A percentile compares a stretch with the other conserved stretches of the same genome.
Evolutionary conservation across 2,113 vertebrate genomes (phyloP).

Genomic region (Podilymbus podiceps): DNA sequence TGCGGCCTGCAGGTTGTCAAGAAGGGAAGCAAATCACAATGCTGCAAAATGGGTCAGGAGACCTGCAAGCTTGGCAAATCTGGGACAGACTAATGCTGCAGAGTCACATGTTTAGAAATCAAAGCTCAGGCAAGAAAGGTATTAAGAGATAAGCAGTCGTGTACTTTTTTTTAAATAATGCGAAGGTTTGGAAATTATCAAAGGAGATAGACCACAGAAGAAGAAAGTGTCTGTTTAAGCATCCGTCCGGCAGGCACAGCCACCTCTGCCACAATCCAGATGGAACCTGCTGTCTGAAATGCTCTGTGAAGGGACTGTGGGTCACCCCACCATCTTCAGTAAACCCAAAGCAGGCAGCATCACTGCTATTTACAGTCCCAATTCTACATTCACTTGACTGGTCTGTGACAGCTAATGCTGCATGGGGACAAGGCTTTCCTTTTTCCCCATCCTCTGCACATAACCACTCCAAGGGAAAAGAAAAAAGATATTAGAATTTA

Average conservation of each 20-base stretch:
- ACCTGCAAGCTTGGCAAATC: constrained; percentile 60
- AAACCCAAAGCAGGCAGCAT: background rate
- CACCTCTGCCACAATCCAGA: background rate
- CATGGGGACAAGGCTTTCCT: background rate
- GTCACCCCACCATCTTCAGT: background rate
- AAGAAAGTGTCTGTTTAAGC: background rate
- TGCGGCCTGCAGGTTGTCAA: background rate
- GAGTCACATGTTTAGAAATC: constrained; percentile 46
- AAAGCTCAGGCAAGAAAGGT: constrained; percentile 39
- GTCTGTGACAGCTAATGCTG: background rate
- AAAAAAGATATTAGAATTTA: background rate
- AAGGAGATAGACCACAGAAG: background rate
- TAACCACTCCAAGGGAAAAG: background rate
- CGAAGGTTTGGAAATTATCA: background rate
- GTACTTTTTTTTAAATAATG: background rate
- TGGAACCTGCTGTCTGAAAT: background rate
- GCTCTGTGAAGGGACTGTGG: background rate
- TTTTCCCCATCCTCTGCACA: background rate
- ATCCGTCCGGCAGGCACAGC: accelerated
- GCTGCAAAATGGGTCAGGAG: constrained; percentile 64
- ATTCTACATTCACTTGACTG: background rate
- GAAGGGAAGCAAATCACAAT: background rate
- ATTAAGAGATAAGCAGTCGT: constrained; percentile 13
- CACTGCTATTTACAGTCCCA: constrained; percentile 18
- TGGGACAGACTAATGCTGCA: constrained; percentile 64